Percentiles rank a stretch among this genome's conserved stretches.
These are phyloP conservation scores for Dendrolimus pini DNA, from an alignment of 2,888 invertebrate species.

Conservation along the genomic window DNA sequence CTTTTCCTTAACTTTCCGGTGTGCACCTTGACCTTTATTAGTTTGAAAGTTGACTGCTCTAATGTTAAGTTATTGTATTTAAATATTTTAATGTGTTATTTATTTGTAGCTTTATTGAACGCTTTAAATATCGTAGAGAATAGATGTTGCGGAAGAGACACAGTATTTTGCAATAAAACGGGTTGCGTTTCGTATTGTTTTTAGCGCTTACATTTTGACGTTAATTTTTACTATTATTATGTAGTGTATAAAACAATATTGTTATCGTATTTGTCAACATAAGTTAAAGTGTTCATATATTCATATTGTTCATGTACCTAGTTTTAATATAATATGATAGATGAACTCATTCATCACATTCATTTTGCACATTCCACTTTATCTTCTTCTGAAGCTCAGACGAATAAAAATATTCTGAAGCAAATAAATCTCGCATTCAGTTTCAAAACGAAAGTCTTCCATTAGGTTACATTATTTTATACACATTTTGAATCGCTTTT, in stretches of 20 bases:
- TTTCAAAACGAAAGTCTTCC: constrained; percentile 66
- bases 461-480: constrained; percentile 58
- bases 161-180: constrained; percentile 59
- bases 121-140: constrained; percentile 59
- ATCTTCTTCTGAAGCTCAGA: constrained; percentile 19
- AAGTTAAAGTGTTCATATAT: constrained; percentile 39
- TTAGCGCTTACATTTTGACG: constrained; percentile 44
- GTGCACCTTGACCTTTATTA: constrained; percentile 34
- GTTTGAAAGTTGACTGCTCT: constrained; percentile 67
- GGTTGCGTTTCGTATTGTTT: constrained; percentile 48
- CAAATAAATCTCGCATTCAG: constrained; percentile 24
- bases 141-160: constrained; percentile 36
- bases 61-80: constrained; percentile 74
- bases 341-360: background rate
- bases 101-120: constrained; percentile 72
- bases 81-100: constrained; percentile 76
- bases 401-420: constrained; percentile 14
- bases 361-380: constrained; percentile 43
- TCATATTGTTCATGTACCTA: constrained; percentile 28
- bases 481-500: constrained; percentile 24
- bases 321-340: constrained; percentile 6
- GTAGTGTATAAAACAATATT: constrained; percentile 30
- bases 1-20: constrained; percentile 19
- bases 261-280: constrained; percentile 32
- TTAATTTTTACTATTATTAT: constrained; percentile 32